Percentiles rank a stretch among this genome's conserved stretches.
Evolutionary conservation across 2,888 invertebrate species (phyloP).

Genomic region (Eutolmus rufibarbis): DNA sequence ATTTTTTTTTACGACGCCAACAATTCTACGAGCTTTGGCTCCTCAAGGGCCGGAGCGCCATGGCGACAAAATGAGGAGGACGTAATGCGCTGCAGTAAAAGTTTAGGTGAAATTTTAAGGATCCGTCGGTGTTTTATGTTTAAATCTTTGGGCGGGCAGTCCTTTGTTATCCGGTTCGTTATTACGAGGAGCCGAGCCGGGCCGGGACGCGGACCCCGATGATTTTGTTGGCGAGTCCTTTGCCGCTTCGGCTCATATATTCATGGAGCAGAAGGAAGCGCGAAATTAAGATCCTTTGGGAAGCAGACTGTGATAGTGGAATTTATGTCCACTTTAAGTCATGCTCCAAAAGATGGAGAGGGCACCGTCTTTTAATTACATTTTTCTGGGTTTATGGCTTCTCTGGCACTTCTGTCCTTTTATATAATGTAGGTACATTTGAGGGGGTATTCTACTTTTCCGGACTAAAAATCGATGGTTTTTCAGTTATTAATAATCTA

Average conservation of each 20-base stretch:
- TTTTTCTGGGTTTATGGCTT: background rate
- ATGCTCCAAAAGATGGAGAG: background rate
- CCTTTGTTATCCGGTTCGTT: background rate
- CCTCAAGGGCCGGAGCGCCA: background rate
- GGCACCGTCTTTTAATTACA: background rate
- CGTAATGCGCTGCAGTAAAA: constrained; percentile 20
- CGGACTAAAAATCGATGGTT: no score
- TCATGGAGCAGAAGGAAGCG: background rate
- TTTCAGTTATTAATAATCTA: no score
- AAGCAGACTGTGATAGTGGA: background rate
- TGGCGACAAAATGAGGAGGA: background rate
- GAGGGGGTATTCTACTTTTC: no score
- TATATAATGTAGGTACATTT: background rate
- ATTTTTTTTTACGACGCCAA: constrained; percentile 22
- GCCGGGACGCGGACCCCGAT: background rate
- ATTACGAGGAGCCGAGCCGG: background rate
- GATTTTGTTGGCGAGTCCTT: background rate
- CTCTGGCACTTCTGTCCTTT: background rate
- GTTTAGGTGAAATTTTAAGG: constrained; percentile 6
- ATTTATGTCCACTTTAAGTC: background rate
- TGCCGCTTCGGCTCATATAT: background rate
- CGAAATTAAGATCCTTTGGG: background rate
- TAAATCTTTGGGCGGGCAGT: background rate
- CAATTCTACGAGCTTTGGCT: background rate
- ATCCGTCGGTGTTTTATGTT: background rate